These are phyloP conservation scores for Delia radicum DNA, from an alignment of 1,140 invertebrate species.

Conservation along the genomic window DNA sequence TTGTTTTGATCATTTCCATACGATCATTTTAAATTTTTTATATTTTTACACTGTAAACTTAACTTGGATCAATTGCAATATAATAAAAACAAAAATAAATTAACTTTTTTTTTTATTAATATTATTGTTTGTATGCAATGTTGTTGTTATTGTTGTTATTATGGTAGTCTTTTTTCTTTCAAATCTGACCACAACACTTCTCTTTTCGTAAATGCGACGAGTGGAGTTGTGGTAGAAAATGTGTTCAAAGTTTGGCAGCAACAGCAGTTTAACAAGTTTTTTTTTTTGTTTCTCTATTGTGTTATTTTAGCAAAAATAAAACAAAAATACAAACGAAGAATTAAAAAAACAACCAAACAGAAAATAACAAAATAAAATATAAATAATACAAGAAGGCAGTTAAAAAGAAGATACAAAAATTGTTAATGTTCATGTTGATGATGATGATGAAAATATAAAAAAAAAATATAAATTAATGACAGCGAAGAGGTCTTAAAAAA, in stretches of 20 bases:
- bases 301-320: not conserved
- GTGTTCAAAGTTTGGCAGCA: conserved; percentile 13
- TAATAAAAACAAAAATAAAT: not conserved
- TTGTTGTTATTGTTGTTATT: not conserved
- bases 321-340: not conserved
- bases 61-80: not conserved
- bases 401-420: not conserved
- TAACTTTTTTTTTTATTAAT: not conserved
- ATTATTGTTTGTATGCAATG: not conserved
- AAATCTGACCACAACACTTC: not conserved
- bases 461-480: no score
- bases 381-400: not conserved
- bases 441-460: not conserved
- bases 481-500: no score
- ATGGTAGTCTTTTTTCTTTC: not conserved
- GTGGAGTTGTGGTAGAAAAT: not conserved
- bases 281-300: not conserved
- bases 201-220: no score
- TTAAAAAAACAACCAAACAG: not conserved
- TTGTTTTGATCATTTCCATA: not conserved
- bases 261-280: conserved; percentile 18
- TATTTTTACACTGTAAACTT: not conserved
- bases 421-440: not conserved
- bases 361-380: not conserved
- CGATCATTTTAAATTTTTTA: not conserved